Conservation (phyloP, 2,797 vertebrate genomes). For the Taeniopygia guttata region DNA sequence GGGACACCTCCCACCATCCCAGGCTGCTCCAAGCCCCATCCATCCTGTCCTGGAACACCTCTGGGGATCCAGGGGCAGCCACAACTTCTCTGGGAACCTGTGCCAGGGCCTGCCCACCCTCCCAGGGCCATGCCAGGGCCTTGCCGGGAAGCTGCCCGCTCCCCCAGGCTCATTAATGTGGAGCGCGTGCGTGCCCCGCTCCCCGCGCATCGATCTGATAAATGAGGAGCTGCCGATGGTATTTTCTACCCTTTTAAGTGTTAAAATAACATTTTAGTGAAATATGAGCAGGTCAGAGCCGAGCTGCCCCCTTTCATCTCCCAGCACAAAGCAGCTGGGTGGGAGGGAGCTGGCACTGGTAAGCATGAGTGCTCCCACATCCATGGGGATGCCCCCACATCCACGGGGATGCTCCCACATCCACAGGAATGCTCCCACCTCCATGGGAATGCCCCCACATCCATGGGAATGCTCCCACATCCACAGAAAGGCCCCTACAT, state of each 20-base stretch:
- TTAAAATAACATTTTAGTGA: constrained; percentile 75
- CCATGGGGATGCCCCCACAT: not conserved
- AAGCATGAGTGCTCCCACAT: not conserved
- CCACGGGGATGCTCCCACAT: not conserved
- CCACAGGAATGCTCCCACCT: too few relatives aligned
- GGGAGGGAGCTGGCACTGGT: not conserved
- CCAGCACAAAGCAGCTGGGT: not conserved
- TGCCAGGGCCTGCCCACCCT: not conserved
- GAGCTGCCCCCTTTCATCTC: constrained; percentile 53
- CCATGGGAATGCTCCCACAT: not conserved
- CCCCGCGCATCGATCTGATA: constrained; percentile 44
- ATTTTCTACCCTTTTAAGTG: constrained; percentile 73
- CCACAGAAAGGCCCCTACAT: not conserved
- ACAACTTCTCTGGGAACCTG: not conserved
- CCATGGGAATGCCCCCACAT: not conserved
- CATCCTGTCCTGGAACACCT: accelerated
- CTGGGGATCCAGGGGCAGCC: not conserved
- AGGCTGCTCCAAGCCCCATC: not conserved
- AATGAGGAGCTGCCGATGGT: constrained; percentile 36
- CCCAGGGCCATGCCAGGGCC: not conserved
- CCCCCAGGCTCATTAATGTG: constrained; percentile 26
- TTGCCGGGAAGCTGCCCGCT: not conserved
- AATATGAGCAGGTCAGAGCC: constrained; percentile 69
- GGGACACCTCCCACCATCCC: accelerated
- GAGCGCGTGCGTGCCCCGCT: not conserved